Evolutionary conservation across 2,113 vertebrate genomes (phyloP).

Genomic region (Otis tarda): DNA sequence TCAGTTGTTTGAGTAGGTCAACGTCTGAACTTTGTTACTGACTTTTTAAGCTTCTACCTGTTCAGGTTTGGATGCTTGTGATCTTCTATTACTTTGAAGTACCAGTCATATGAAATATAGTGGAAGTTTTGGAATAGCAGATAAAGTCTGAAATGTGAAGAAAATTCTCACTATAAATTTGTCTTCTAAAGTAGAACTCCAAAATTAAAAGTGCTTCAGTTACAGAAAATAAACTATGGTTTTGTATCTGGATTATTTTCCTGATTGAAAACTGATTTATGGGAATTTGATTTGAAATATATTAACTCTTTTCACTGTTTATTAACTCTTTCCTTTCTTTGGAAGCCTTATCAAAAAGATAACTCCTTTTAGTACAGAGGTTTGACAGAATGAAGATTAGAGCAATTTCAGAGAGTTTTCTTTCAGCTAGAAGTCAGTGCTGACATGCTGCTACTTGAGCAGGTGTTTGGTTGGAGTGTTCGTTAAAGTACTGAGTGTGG

Average conservation of each 20-base stretch:
- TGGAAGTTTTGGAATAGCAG: not conserved
- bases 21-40: not conserved
- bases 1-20: not conserved
- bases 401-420: not conserved
- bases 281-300: not conserved
- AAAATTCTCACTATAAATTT: not conserved
- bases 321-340: not conserved
- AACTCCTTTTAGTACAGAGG: not conserved
- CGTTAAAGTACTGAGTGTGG: not conserved
- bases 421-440: not conserved
- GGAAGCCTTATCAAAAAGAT: not conserved
- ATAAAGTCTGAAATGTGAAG: not conserved
- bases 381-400: not conserved
- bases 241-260: not conserved
- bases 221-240: not conserved
- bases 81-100: slow-evolving; percentile 3
- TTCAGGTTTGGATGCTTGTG: not conserved
- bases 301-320: not conserved
- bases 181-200: not conserved
- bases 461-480: not conserved
- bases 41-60: not conserved
- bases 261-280: not conserved
- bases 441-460: not conserved
- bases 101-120: not conserved
- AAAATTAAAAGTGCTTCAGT: not conserved